Conservation (phyloP, 2,113 vertebrate species). For the Ameiurus melas region DNA sequence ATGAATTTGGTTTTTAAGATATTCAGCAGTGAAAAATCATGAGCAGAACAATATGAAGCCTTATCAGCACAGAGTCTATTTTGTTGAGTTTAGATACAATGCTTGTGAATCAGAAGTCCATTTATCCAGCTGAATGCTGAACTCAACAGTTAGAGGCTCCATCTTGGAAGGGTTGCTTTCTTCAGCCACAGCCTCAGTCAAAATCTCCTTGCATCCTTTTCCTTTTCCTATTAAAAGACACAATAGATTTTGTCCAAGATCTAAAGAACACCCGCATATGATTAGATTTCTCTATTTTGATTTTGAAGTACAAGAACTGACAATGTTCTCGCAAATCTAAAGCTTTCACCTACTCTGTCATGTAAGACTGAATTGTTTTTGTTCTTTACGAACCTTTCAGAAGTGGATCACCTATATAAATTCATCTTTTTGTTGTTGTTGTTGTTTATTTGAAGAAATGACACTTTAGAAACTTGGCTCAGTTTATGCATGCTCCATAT, state of each 20-base stretch:
- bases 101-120: slow-evolving; percentile 56
- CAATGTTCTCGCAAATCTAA: background rate
- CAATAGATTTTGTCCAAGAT: background rate
- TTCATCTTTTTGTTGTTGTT: background rate
- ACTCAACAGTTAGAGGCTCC: slow-evolving; percentile 69
- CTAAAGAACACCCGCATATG: background rate
- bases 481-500: background rate
- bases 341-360: background rate
- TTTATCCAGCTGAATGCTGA: slow-evolving; percentile 75
- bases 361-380: background rate
- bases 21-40: background rate
- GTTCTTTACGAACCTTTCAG: background rate
- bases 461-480: background rate
- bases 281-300: background rate
- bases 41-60: background rate
- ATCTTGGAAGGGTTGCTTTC: background rate
- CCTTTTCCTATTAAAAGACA: slow-evolving; percentile 63
- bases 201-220: slow-evolving; percentile 37
- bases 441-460: background rate
- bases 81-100: background rate
- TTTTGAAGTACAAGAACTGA: background rate
- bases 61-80: background rate
- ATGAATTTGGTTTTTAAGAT: background rate
- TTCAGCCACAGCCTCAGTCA: background rate
- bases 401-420: background rate